Evolutionary conservation across 92 coral and sea anemone species (phyloP).

Genomic region (Meandrina meandrites): DNA sequence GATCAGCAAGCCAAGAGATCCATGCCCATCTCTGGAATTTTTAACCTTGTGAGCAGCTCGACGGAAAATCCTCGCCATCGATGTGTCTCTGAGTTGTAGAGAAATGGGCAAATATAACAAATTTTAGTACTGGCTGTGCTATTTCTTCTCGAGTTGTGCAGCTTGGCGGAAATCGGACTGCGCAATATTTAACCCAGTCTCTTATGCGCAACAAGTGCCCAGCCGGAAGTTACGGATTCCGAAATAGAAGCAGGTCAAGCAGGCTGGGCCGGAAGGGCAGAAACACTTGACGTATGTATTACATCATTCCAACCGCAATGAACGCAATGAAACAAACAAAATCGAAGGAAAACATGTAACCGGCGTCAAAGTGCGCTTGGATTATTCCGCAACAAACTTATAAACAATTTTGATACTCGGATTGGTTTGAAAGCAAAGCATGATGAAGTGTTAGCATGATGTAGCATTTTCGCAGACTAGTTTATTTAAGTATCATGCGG

Average conservation of each 20-base stretch:
- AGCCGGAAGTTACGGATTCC: not conserved
- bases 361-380: not conserved
- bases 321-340: not conserved
- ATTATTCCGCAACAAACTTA: too few relatives aligned
- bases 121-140: not conserved
- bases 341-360: not conserved
- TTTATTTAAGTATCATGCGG: not conserved
- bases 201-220: not conserved
- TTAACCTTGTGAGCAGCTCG: constrained; percentile 82
- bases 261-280: not conserved
- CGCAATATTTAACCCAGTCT: constrained; percentile 7
- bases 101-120: constrained; percentile 5
- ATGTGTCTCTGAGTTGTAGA: too few relatives aligned
- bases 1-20: constrained; percentile 74
- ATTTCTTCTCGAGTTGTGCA: not conserved
- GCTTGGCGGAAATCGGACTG: not conserved
- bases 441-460: too few relatives aligned
- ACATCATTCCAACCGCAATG: not conserved
- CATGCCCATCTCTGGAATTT: constrained; percentile 76
- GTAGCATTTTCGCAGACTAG: too few relatives aligned
- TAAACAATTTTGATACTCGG: too few relatives aligned
- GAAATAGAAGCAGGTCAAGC: not conserved
- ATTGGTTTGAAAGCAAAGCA: too few relatives aligned
- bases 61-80: constrained; percentile 75
- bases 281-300: not conserved